Conservation (phyloP, 2,888 invertebrate genomes). For the Oasisia sp. region DNA sequence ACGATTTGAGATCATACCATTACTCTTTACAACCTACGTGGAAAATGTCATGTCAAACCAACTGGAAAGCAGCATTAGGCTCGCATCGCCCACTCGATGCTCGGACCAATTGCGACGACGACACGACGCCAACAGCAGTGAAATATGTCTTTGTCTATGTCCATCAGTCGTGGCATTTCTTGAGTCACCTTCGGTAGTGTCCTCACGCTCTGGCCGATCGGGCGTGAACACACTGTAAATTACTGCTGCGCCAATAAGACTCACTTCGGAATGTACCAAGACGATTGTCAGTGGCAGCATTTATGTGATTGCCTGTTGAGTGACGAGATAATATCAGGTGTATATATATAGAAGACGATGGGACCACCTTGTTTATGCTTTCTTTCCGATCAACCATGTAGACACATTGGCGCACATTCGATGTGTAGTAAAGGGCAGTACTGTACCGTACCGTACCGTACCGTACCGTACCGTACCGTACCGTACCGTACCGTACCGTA, state of each 20-base stretch:
- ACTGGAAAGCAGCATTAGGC: not conserved
- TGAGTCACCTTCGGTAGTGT: not conserved
- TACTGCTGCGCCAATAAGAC: not conserved
- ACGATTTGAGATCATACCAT: no score
- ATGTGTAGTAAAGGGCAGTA: not conserved
- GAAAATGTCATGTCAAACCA: not conserved
- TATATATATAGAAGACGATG: not conserved
- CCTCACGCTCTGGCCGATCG: not conserved
- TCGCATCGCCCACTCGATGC: not conserved
- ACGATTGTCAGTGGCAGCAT: not conserved
- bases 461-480: no score
- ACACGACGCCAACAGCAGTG: not conserved
- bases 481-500: no score
- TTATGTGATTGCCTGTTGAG: not conserved
- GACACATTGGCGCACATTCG: not conserved
- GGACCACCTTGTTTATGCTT: not conserved
- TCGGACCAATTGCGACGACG: not conserved
- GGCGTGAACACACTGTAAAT: not conserved
- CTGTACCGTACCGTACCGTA: no score
- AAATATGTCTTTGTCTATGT: constrained; percentile 1
- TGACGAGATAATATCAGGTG: not conserved
- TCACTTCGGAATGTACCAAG: not conserved
- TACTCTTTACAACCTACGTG: not conserved
- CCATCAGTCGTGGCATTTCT: not conserved
- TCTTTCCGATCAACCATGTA: not conserved